These are phyloP conservation scores for Heteromyza rotundicornis DNA, from an alignment of 2,888 invertebrate genomes.

Conservation along the genomic window DNA sequence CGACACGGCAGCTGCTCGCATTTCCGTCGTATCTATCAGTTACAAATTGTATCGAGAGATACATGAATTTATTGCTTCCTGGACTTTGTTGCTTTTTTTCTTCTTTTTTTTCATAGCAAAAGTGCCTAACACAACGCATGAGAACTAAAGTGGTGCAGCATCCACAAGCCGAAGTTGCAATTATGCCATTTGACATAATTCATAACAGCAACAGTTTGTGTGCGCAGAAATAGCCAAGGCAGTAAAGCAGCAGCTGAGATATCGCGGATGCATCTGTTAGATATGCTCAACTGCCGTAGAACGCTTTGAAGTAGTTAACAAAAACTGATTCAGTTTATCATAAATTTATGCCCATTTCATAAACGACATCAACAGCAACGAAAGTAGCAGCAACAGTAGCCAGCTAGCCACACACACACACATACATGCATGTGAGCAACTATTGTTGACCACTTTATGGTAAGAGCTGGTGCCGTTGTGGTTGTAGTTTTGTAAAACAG, in stretches of 20 bases:
- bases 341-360: conserved; percentile 50
- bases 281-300: not conserved
- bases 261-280: not conserved
- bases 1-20: conserved; percentile 36
- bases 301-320: not conserved
- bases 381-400: conserved; percentile 1
- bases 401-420: conserved; percentile 1
- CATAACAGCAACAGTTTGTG: conserved; percentile 51
- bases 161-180: conserved; percentile 41
- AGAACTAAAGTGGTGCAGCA: not conserved
- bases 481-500: not conserved
- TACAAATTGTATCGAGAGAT: conserved; percentile 57
- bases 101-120: conserved; percentile 24
- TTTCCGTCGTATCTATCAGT: conserved; percentile 48
- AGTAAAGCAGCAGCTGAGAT: conserved; percentile 22
- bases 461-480: too few relatives aligned
- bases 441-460: conserved; percentile 38
- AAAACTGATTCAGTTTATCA: conserved; percentile 36
- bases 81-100: too few relatives aligned
- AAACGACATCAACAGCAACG: conserved; percentile 36
- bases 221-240: conserved; percentile 15
- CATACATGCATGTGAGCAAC: not conserved
- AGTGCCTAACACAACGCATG: conserved; percentile 6
- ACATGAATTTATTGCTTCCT: conserved; percentile 59
- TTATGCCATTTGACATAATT: conserved; percentile 57